Evolutionary conservation across 2,888 invertebrate genomes (phyloP), one percentile per base, ranked within the genome.

Genomic region (Zygogramma bicolorata): DNA sequence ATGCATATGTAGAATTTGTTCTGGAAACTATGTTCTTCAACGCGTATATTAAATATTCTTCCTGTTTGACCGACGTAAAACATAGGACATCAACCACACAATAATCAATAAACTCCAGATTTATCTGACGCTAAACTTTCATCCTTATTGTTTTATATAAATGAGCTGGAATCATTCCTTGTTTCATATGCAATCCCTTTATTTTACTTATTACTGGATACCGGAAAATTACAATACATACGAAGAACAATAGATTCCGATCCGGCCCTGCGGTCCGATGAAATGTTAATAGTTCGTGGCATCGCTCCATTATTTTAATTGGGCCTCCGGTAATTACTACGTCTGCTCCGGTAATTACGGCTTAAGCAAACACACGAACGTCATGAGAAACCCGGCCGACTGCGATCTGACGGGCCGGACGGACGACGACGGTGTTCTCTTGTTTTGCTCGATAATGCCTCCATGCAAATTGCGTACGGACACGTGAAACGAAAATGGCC

Each of bases 261-360:
- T 18, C 73, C 66, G 69, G 13, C 62, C 27, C 69, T 58, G 65
- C 27, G 10, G 38, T 62, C 61, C 79, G 83, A 84, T 86, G 84
- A 87, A 87, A 87, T 84, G 86, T 85, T 87, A 87, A 87, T 87
- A 86, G 87, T 85, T 87, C 84, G 77, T 87, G 87, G 86, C 87
- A 86, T 83, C 84, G 83, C 79, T 82, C 86, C 86, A 88, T 88
- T 88, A 88, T 87, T 87, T 87, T 87, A 88, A 88, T 88, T 87
- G 87, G 86, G 81, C 80, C 83, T 78, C 77, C 77, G 82, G 84
- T 87, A 87, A 87, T 87, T 87, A 85, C 85, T 85, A 82, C 82
- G 86, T 86, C 86, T 86, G 86, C 83, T 76, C 73, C 77, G 78
- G 80, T 85, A 85, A 85, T 85, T 85, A 84, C 81, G 82, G 79